Conservation (phyloP, 2,888 invertebrate genomes). For the Lacanobia wlatinum region DNA sequence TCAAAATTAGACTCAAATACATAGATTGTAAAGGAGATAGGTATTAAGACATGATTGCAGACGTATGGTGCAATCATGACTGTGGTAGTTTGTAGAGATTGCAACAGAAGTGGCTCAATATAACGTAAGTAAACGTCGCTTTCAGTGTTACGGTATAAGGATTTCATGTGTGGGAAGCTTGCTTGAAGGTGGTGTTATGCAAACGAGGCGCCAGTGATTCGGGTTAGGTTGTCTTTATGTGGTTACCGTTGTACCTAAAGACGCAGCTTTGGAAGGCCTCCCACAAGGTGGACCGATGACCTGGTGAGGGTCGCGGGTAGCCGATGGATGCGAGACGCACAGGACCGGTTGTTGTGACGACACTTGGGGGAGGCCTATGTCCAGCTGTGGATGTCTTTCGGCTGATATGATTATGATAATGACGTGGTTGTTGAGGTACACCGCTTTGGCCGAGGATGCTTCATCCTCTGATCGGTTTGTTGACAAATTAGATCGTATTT, state of each 20-base stretch:
- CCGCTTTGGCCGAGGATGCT: background rate
- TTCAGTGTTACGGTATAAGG: constrained; percentile 52
- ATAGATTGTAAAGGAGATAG: constrained; percentile 25
- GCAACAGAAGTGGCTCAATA: constrained; percentile 38
- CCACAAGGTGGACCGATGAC: too few species aligned
- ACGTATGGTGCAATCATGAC: constrained; percentile 31
- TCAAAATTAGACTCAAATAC: background rate
- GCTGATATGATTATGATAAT: too few species aligned
- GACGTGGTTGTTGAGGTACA: background rate
- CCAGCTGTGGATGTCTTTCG: too few species aligned
- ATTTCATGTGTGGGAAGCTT: constrained; percentile 50
- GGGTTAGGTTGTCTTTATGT: background rate
- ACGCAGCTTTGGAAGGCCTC: too few species aligned
- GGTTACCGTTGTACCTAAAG: too few species aligned
- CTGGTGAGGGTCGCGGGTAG: too few species aligned
- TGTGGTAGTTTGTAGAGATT: constrained; percentile 9
- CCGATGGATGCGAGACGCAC: too few species aligned
- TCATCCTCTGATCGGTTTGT: too few species aligned
- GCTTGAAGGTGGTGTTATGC: constrained; percentile 40
- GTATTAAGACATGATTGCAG: constrained; percentile 36
- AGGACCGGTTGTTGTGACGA: too few species aligned
- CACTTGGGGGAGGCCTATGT: too few species aligned
- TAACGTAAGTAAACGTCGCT: constrained; percentile 39
- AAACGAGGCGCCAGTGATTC: constrained; percentile 17
- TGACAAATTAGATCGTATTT: background rate